Evolutionary conservation across 2,888 invertebrate genomes (phyloP), one percentile per base, ranked within the genome.

Genomic region (Diachrysia chrysitis): DNA sequence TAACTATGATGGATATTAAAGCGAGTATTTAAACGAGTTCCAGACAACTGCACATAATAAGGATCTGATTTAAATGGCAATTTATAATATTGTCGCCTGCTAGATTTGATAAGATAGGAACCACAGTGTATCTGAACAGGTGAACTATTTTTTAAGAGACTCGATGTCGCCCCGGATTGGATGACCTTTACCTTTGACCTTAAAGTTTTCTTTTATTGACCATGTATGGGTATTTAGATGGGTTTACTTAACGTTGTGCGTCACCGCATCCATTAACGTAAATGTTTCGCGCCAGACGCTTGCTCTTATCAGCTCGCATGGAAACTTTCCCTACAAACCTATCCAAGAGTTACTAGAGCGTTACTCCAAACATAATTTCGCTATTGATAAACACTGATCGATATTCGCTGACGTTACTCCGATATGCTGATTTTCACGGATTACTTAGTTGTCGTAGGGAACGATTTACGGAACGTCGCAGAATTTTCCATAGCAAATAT

Each of bases 401-500:
- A 81, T 81, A 58, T 60, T 65, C 53, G 25, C 48, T 75, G 70
- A 79, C 62, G 68, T 64, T 73, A 73, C 60, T 74, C 63, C 37
- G 70, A 71, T 73, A 76, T 62, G 64, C 60, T 32, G 48, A 61
- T 76, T 76, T 71, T 54, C 63, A 61, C 55, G 57, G 73, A 69
- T 77, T 42, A 42, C n/a, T 42, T 78, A 77, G 76, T 77, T 65
- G 69, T 71, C 56, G 56, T 19, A 54, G 21, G n/a, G 21, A 46
- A 17, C 46, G 25, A 19, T 23, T 55, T 29, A 17, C 19, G 23
- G 29, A 63, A 17, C 46, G 54, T 54, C 51, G 6, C n/a, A 32
- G n/a, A 57, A 48, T 48, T 61, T 65, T 61, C 46, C 57, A 21
- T 53, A 51, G 21, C n/a, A 64, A 85, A 78, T 23, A 93, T 94